phyloP scores from a whole-genome alignment of 2,888 invertebrate species.

The Diaperis boleti region DNA sequence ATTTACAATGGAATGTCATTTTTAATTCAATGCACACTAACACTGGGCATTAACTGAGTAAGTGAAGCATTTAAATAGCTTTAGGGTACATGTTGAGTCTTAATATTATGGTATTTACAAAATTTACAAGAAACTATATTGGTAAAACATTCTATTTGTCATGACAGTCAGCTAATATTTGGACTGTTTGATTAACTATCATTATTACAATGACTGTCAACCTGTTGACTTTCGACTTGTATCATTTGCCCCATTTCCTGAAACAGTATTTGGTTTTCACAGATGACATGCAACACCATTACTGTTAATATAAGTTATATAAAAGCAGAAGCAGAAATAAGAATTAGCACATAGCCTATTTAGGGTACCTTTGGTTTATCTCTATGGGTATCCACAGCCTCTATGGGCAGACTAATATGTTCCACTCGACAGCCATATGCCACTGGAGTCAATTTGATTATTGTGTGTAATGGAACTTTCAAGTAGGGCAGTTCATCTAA shows the following conservation, averaged over 20 bases:
- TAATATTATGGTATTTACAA: not conserved
- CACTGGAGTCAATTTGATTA: conserved; percentile 97
- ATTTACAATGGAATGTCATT: conserved; percentile 3
- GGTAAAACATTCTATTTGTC: not conserved
- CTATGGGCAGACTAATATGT: conserved; percentile 89
- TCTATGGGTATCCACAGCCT: conserved; percentile 97
- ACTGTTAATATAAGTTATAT: conserved; percentile 14
- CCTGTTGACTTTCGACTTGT: conserved; percentile 31
- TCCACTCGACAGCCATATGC: conserved; percentile 99
- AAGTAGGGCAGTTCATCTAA: conserved; percentile 90
- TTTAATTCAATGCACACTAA: not conserved
- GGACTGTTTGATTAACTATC: conserved; percentile 10
- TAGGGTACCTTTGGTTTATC: conserved; percentile 84
- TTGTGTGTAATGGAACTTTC: conserved; percentile 92
- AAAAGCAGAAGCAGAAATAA: conserved; percentile 45
- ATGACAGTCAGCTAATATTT: not conserved
- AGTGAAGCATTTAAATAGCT: too few species aligned
- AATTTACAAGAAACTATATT: not conserved
- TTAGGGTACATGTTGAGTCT: too few species aligned
- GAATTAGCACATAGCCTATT: not conserved
- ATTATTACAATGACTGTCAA: conserved; percentile 39
- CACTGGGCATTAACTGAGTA: not conserved
- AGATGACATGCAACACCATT: conserved; percentile 49
- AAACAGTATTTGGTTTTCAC: conserved; percentile 58
- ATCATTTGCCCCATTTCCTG: conserved; percentile 60